Percentiles rank a stretch among this genome's conserved stretches.
These are phyloP conservation scores for Geranospiza caerulescens DNA, from an alignment of 2,797 vertebrate genomes.

Conservation along the genomic window DNA sequence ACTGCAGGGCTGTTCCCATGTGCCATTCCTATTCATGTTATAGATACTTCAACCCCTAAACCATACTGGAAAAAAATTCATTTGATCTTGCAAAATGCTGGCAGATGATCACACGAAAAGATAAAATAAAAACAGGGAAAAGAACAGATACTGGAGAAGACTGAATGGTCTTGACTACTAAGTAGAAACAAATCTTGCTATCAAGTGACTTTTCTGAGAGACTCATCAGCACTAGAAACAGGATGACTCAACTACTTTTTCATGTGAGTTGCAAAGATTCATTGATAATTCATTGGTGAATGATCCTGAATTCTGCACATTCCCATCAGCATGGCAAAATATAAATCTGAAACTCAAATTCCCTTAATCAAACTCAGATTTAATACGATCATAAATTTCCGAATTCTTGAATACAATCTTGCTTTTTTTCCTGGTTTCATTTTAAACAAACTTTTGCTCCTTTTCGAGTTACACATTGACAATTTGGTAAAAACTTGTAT, in stretches of 20 bases:
- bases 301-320: not conserved
- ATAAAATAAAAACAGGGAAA: not conserved
- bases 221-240: not conserved
- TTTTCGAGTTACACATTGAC: not conserved
- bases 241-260: not conserved
- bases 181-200: not conserved
- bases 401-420: not conserved
- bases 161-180: not conserved
- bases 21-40: not conserved
- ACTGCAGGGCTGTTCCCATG: not conserved
- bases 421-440: not conserved
- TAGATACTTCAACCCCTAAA: not conserved
- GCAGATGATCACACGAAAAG: not conserved
- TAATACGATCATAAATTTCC: not conserved
- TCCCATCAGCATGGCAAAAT: not conserved
- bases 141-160: not conserved
- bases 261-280: not conserved
- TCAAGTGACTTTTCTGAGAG: not conserved
- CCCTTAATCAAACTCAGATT: not conserved
- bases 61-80: not conserved
- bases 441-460: not conserved
- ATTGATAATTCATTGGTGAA: not conserved
- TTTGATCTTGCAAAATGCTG: not conserved
- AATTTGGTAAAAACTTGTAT: not conserved
- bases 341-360: not conserved